Conservation (phyloP, 1,140 invertebrate genomes). For the Philotrypesis tridentata region DNA sequence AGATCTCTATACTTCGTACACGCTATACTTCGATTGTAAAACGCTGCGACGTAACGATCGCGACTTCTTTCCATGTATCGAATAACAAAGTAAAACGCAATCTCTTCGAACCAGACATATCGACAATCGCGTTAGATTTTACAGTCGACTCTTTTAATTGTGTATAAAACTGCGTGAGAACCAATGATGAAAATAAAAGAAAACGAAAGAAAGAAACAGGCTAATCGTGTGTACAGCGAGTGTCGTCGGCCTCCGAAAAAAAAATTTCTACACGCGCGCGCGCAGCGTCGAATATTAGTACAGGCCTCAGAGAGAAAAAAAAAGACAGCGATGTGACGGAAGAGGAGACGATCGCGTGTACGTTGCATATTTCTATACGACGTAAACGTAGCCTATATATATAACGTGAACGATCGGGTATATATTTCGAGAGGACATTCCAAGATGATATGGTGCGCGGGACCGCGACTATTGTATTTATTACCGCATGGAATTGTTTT, state of each 20-base stretch:
- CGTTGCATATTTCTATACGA: neutral
- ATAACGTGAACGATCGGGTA: neutral
- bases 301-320: neutral
- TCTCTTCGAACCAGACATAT: conserved; percentile 26
- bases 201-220: neutral
- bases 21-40: no score
- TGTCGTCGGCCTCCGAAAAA: no score
- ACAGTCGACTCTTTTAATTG: conserved; percentile 13
- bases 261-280: no score
- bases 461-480: conserved; percentile 8
- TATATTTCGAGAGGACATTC: conserved; percentile 28
- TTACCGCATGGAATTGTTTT: conserved; percentile 16
- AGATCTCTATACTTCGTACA: no score
- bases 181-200: conserved; percentile 7
- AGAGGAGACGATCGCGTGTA: neutral
- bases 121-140: conserved; percentile 36
- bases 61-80: conserved; percentile 16
- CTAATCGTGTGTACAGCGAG: neutral
- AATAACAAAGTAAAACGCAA: no score
- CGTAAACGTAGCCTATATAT: neutral
- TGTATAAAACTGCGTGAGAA: neutral
- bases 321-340: no score
- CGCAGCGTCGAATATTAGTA: neutral
- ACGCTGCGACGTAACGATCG: neutral
- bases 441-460: neutral